Percentiles rank a stretch among this genome's conserved stretches.
Conservation (phyloP, 1,140 invertebrate genomes). For the Drosophila navojoa region DNA sequence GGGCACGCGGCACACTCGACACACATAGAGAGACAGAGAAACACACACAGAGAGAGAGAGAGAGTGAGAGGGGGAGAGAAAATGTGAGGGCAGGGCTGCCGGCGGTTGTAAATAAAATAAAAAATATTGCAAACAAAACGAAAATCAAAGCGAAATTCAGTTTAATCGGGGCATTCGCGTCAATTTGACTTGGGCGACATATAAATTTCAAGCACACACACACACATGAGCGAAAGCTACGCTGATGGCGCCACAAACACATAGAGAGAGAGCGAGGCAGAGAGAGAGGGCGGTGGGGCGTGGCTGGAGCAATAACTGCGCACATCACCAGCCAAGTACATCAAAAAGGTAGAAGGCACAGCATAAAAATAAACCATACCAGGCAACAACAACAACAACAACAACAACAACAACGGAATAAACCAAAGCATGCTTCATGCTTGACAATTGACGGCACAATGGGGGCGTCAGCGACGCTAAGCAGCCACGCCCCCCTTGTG, state of each 20-base stretch:
- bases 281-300: not conserved
- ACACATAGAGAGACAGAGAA: not conserved
- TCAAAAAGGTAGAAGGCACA: conserved; percentile 45
- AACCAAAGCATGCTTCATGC: not conserved
- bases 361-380: conserved; percentile 32
- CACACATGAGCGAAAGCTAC: no score
- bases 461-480: conserved; percentile 20
- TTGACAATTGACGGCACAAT: conserved; percentile 8
- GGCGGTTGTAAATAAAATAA: not conserved
- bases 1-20: conserved; percentile 14
- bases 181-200: conserved; percentile 31
- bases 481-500: not conserved
- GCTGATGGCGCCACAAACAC: no score
- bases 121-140: conserved; percentile 3
- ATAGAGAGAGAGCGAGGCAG: no score
- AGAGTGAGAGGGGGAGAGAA: not conserved
- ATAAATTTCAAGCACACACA: conserved; percentile 13
- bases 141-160: conserved; percentile 54
- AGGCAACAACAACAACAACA: not conserved
- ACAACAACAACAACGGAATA: not conserved
- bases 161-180: conserved; percentile 55
- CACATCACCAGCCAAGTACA: conserved; percentile 17
- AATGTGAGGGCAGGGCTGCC: no score
- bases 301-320: conserved; percentile 1
- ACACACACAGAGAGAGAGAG: not conserved